Base-by-base conservation (phyloP, 2,888 invertebrate species). In the Lasius platythorax region DNA sequence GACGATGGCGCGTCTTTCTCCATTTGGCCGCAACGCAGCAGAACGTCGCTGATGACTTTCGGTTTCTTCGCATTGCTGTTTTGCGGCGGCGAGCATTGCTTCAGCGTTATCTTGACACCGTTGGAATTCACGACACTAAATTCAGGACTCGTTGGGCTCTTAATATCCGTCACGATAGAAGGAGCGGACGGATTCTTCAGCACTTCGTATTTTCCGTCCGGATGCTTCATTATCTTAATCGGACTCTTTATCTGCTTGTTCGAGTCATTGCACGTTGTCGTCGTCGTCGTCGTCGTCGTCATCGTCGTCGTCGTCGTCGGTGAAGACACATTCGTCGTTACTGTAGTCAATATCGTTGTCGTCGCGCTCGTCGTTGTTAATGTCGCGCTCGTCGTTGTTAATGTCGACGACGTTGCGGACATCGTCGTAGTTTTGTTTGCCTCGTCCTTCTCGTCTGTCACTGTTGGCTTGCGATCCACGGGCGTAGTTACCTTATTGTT, bases 71-170 rank as follows among this genome's bases (percentile, higher is more conserved):
- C 83, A 6, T 11, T 88, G 5, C 43, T 37, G 43, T 66, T 91
- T n/a, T 72, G 70, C 18, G 90, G 90, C 3, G 93, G 93, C 0
- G 92, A 85, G 53, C 93, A 93, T 70, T 94, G 94, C 37, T 94
- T 94, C 64, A 94, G 76, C 4, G 92, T 94, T 43, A 94, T 93
- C 74, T 93, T 94, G 5, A 94, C 92, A 5, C 93, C 93, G 43
- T 93, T 93, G 2, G 93, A 93, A 86, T 93, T 93, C 28, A 94
- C 93, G 0, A 94, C 93, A 75, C 94, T 94, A 68, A 94, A 94
- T 66, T 94, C 94, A 0, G 93, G 88, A 46, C 85, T 91, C 15
- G 85, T 50, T 2, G 83, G 50, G n/a, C 8, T 67, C 58, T 91
- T 92, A 5, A 74, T n/a, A 3, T 91, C 90, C 0, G 64, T 40